These are phyloP conservation scores for Mimachlamys varia DNA, from an alignment of 2,888 invertebrate species.

Conservation along the genomic window DNA sequence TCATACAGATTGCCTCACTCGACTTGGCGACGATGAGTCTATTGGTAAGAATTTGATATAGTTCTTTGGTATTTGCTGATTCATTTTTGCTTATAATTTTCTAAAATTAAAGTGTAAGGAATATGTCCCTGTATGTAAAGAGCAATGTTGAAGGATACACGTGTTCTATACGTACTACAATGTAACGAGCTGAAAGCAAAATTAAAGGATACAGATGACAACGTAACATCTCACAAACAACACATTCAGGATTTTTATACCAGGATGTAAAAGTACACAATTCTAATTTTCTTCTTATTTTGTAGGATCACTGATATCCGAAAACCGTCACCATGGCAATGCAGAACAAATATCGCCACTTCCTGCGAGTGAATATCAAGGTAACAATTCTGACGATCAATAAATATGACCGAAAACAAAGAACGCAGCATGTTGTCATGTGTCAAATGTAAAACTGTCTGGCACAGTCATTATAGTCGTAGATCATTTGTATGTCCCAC, in stretches of 20 bases:
- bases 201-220: too few relatives aligned
- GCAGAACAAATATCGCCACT: constrained; percentile 53
- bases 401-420: neutral
- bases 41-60: constrained; percentile 42
- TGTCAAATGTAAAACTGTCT: too few relatives aligned
- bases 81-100: neutral
- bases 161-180: too few relatives aligned
- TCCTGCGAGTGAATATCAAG: constrained; percentile 54
- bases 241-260: too few relatives aligned
- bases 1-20: constrained; percentile 43
- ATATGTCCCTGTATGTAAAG: too few relatives aligned
- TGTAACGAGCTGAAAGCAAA: too few relatives aligned
- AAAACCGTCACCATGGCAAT: constrained; percentile 52
- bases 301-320: constrained; percentile 51
- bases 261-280: too few relatives aligned
- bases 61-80: neutral
- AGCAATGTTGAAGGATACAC: too few relatives aligned
- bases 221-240: too few relatives aligned
- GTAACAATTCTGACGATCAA: constrained; percentile 4
- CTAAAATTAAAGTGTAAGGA: too few relatives aligned
- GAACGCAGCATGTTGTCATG: neutral
- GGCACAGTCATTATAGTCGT: too few relatives aligned
- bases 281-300: neutral
- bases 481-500: too few relatives aligned
- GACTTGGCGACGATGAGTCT: constrained; percentile 49